Base-by-base conservation (phyloP, 2,888 invertebrate species). In the Tortricodes alternella region DNA sequence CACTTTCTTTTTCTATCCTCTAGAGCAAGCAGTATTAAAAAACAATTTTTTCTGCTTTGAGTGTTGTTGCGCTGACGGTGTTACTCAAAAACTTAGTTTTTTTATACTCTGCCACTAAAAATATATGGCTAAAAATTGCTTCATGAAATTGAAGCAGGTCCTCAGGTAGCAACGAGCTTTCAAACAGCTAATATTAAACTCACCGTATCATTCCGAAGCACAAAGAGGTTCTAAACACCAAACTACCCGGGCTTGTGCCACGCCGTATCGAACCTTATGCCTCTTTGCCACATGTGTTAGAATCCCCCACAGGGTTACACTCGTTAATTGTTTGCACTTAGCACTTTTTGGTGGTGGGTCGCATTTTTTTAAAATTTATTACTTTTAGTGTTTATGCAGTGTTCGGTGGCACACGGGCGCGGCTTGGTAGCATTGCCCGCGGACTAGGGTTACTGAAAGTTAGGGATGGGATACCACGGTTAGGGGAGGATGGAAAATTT, bases 211-310 rank as follows among this genome's bases (percentile, higher is more conserved):
- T 89, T 84, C 74, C 83, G 80, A 68, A 78, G 74, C 73, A 83
- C 83, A 80, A 82, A 76, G 80, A 71, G 66, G 69, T 74, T 65
- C 63, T 57, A 59, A 61, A 71, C 71, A 71, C 70, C 66, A 62
- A 80, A 76, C 87, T 89, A 89, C 78, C 88, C 89, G 67, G 89
- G 89, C 85, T 85, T 86, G 67, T 84, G 87, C 89, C 89, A 89
- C 80, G 86, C 89, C 63, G 80, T 84, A 78, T 83, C 77, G 75
- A 86, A 89, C 81, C 84, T 80, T 84, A 85, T 81, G 65, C 83
- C 84, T 62, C 74, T 78, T 68, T 70, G 85, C 89, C 85, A 89
- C 89, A 89, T 89, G 89, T 85, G 89, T 88, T 77, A 84, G 71
- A 81, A 78, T 81, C 76, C 73, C 62, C 59, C 70, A 59, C 60